A percentile compares a stretch with the other conserved stretches of the same genome.
Conservation (phyloP, 1,140 invertebrate genomes). For the Oryzaephilus surinamensis region DNA sequence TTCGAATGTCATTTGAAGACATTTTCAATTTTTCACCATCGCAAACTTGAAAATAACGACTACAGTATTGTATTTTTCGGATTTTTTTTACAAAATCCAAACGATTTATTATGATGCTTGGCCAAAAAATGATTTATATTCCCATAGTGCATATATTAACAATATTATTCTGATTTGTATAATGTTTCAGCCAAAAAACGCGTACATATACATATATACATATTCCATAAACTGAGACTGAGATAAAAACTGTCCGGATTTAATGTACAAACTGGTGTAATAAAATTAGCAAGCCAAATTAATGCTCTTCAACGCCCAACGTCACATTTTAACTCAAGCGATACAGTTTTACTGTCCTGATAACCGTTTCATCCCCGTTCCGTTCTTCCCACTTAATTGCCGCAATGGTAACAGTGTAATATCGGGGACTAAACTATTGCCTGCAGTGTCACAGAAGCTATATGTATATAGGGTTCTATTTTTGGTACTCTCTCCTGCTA, state of each 20-base stretch:
- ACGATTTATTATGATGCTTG: too few relatives aligned
- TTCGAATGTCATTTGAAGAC: too few relatives aligned
- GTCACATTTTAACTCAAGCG: conserved; percentile 8
- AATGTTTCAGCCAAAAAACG: conserved; percentile 1
- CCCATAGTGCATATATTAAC: conserved; percentile 9
- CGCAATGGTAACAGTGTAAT: neutral
- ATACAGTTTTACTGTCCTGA: conserved; percentile 14
- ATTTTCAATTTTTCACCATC: too few relatives aligned
- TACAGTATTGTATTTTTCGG: too few relatives aligned
- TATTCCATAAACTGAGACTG: too few relatives aligned
- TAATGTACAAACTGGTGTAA: conserved; percentile 11
- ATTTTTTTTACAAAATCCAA: too few relatives aligned
- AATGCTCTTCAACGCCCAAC: conserved; percentile 17
- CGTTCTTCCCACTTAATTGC: conserved; percentile 14
- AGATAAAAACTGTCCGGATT: conserved; percentile 12
- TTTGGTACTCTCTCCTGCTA: conserved; percentile 17
- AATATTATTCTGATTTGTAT: conserved; percentile 3
- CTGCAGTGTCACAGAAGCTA: conserved; percentile 18
- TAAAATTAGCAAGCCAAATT: conserved; percentile 16
- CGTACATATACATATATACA: too few relatives aligned
- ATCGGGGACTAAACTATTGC: conserved; percentile 9
- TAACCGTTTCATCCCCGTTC: conserved; percentile 11
- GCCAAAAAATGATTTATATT: conserved; percentile 9
- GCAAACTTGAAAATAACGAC: too few relatives aligned
- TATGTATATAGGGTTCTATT: too few relatives aligned